Evolutionary conservation across 35 echinoderm and acorn worm species (phyloP).

Genomic region (Apostichopus parvimensis): DNA sequence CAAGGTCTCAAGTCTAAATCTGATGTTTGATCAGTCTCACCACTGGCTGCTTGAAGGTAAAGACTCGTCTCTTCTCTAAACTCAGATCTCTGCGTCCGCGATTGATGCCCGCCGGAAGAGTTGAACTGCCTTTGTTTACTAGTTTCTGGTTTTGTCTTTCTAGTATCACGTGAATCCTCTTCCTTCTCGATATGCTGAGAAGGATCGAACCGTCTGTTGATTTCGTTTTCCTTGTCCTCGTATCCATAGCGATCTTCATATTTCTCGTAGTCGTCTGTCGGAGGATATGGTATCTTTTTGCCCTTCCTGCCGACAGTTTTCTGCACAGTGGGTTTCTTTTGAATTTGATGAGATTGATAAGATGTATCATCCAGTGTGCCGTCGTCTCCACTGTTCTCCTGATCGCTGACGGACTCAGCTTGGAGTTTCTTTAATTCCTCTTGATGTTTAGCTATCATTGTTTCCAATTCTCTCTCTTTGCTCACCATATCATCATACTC

Average conservation of each 20-base stretch:
- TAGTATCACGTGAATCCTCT: background rate
- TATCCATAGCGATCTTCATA: conserved; percentile 32
- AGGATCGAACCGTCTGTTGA: conserved; percentile 8
- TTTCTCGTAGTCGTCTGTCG: background rate
- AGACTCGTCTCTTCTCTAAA: background rate
- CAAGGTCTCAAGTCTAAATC: conserved; percentile 64
- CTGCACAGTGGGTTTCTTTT: background rate
- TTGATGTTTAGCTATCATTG: conserved; percentile 71
- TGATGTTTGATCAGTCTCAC: conserved; percentile 29
- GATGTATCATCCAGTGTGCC: background rate
- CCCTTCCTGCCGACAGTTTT: background rate
- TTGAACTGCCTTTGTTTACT: background rate
- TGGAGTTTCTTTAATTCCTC: conserved; percentile 52
- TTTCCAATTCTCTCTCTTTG: conserved; percentile 76
- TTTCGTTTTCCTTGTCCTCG: background rate
- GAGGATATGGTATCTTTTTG: background rate
- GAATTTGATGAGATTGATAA: background rate
- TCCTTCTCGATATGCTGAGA: conserved; percentile 5
- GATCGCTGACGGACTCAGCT: conserved; percentile 36
- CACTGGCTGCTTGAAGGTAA: conserved; percentile 37
- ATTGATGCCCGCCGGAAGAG: background rate
- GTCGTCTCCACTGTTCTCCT: conserved; percentile 22
- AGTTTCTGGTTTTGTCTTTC: background rate
- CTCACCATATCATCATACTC: conserved; percentile 67
- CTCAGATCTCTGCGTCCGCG: background rate